Evolutionary conservation across 2,797 vertebrate genomes (phyloP).

Genomic region (Lacerta viridis): DNA sequence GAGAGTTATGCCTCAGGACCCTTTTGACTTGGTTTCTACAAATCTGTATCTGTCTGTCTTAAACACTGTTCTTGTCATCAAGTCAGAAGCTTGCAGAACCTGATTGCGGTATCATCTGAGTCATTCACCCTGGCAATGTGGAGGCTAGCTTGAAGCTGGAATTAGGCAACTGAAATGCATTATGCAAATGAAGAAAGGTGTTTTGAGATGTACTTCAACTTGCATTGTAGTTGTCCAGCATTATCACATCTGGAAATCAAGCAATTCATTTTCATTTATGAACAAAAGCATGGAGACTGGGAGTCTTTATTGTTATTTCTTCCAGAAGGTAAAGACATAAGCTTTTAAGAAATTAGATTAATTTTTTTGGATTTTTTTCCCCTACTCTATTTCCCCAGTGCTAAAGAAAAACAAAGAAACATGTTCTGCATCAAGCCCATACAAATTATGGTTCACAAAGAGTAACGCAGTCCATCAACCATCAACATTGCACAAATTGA

Average conservation of each 20-base stretch:
- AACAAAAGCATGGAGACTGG: background rate
- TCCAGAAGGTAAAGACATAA: background rate
- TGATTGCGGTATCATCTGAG: background rate
- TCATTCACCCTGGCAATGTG: background rate
- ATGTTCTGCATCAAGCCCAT: background rate
- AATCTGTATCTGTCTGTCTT: constrained; percentile 13
- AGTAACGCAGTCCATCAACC: background rate
- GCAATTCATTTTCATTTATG: background rate
- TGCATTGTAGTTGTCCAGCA: background rate
- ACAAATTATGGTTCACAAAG: background rate
- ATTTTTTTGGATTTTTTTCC: too few relatives aligned
- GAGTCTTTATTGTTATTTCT: background rate
- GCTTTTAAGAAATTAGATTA: background rate
- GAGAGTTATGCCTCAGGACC: constrained; percentile 20
- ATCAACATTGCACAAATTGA: background rate
- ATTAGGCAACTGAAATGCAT: background rate
- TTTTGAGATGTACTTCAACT: background rate
- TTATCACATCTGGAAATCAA: background rate
- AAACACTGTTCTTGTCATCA: constrained; percentile 25
- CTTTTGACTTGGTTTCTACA: constrained; percentile 40
- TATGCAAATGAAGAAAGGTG: background rate
- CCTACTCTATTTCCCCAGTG: background rate
- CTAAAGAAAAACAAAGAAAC: background rate
- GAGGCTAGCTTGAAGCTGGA: background rate
- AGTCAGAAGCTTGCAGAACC: constrained; percentile 6